A percentile compares a stretch with the other conserved stretches of the same genome.
Evolutionary conservation across 2,113 vertebrate genomes (phyloP).

Genomic region (Xiphophorus maculatus): DNA sequence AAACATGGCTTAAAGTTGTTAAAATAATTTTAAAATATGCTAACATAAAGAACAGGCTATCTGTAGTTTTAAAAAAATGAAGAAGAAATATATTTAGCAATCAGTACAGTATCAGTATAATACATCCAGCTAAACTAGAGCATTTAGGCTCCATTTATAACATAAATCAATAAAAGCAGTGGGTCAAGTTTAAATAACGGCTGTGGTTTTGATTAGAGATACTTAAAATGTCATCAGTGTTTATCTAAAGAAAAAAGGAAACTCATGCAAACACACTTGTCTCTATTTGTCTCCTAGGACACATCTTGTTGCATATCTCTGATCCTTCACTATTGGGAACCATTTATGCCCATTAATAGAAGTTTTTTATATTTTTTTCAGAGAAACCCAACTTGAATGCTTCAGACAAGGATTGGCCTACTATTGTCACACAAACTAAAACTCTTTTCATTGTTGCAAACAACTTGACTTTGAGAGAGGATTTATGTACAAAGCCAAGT

Average conservation of each 20-base stretch:
- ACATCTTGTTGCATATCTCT: not conserved
- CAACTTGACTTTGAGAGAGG: not conserved
- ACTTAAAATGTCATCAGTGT: not conserved
- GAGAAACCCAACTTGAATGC: no score
- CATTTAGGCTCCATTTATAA: not conserved
- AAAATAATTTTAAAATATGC: constrained; percentile 14
- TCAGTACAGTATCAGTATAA: not conserved
- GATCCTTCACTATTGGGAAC: not conserved
- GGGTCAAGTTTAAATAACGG: not conserved
- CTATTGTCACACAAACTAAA: not conserved
- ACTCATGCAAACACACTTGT: not conserved
- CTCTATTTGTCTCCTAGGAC: not conserved
- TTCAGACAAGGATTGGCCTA: no score
- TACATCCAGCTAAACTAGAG: not conserved
- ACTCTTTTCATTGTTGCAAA: not conserved
- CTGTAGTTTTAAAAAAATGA: not conserved
- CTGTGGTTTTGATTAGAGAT: not conserved
- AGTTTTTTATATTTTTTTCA: not conserved
- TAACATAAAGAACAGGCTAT: not conserved
- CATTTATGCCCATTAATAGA: not conserved
- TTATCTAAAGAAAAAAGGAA: not conserved
- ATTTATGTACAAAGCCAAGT: not conserved
- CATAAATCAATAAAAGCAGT: not conserved
- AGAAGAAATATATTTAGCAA: not conserved
- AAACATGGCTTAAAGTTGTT: constrained; percentile 6